Conservation (phyloP, 2,888 invertebrate genomes). For the Ptycholaimellus sp. region DNA sequence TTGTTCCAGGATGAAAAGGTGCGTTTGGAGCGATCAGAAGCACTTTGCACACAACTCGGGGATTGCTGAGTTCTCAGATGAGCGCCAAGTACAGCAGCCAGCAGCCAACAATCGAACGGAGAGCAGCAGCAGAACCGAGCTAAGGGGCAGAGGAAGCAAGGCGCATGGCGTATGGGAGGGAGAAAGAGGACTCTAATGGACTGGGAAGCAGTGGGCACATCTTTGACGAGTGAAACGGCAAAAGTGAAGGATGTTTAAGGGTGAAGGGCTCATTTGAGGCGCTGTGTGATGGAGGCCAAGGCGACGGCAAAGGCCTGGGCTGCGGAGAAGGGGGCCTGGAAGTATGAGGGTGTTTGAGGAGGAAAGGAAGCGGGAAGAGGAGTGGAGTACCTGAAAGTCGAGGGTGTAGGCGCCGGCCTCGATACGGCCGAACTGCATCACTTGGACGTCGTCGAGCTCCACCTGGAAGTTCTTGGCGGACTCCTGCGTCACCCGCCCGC, state of each 20-base stretch:
- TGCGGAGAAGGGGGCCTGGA: slow-evolving; percentile 85
- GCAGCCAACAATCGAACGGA: too few species aligned
- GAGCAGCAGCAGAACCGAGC: too few species aligned
- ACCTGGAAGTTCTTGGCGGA: slow-evolving; percentile 99
- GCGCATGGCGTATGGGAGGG: too few species aligned
- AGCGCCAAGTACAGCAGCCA: too few species aligned
- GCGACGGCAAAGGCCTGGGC: slow-evolving; percentile 95
- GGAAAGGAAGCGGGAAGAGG: slow-evolving; percentile 88
- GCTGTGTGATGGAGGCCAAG: slow-evolving; percentile 77
- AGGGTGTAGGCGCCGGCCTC: slow-evolving; percentile 94
- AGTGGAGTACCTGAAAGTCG: slow-evolving; percentile 82
- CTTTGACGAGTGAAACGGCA: not conserved
- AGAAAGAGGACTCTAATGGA: too few species aligned
- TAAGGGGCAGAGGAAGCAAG: too few species aligned
- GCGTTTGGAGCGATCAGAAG: too few species aligned
- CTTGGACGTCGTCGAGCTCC: slow-evolving; percentile 47
- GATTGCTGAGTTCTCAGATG: too few species aligned
- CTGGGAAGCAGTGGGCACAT: too few species aligned
- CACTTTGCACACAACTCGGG: too few species aligned
- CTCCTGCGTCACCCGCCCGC: slow-evolving; percentile 92
- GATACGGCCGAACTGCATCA: slow-evolving; percentile 96
- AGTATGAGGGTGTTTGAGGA: slow-evolving; percentile 86
- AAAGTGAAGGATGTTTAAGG: not conserved
- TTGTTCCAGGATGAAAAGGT: too few species aligned
- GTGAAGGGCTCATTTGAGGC: slow-evolving; percentile 52